Conservation (phyloP, 2,888 invertebrate genomes). For the Tiphia femorata region DNA sequence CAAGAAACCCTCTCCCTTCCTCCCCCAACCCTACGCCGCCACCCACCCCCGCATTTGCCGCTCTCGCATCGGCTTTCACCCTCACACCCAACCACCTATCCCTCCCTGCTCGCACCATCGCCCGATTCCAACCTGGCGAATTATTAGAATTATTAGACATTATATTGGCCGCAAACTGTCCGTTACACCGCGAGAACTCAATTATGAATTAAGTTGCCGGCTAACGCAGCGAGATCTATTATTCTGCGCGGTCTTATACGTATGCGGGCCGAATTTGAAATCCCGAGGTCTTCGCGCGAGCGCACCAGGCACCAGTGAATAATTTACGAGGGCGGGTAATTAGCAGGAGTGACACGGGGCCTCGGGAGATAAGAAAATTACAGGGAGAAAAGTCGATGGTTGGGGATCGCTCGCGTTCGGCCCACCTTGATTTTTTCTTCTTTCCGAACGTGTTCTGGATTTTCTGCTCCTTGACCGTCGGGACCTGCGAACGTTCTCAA, state of each 20-base stretch:
- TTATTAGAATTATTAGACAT: constrained; percentile 67
- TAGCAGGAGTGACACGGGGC: not conserved
- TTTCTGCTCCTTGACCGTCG: too few species aligned
- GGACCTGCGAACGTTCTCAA: constrained; percentile 6
- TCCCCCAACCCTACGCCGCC: constrained; percentile 15
- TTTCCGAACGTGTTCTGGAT: not conserved
- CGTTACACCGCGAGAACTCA: constrained; percentile 58
- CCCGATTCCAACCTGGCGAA: constrained; percentile 49
- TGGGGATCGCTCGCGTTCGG: too few species aligned
- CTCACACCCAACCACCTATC: constrained; percentile 33
- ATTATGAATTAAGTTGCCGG: constrained; percentile 61
- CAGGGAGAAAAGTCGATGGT: too few species aligned
- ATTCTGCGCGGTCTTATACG: not conserved
- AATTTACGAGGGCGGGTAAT: not conserved
- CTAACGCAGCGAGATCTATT: constrained; percentile 31
- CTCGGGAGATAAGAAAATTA: too few species aligned
- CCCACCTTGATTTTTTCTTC: too few species aligned
- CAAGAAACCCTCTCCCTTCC: constrained; percentile 58
- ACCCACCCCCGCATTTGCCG: constrained; percentile 26
- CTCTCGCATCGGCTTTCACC: constrained; percentile 18
- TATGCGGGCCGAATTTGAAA: not conserved
- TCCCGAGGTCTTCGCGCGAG: not conserved
- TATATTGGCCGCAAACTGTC: constrained; percentile 66
- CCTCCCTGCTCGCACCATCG: constrained; percentile 13
- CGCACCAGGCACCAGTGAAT: not conserved